Conservation (phyloP, 1,140 invertebrate genomes). For the Palaemon carinicauda region DNA sequence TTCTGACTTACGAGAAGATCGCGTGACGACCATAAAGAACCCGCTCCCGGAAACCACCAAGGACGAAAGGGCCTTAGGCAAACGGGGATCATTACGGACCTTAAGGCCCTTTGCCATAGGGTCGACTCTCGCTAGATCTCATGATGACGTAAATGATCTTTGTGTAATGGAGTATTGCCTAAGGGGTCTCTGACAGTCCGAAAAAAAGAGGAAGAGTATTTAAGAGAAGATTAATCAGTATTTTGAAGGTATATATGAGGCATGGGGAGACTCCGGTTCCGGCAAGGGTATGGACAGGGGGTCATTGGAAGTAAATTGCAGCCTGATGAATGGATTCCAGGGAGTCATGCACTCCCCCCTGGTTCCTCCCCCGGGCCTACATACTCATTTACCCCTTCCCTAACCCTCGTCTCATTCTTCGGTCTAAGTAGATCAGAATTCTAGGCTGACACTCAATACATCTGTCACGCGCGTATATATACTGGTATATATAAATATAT, state of each 20-base stretch:
- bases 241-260: constrained; percentile 12
- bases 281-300: background rate
- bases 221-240: constrained; percentile 5
- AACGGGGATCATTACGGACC: background rate
- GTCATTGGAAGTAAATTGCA: constrained; percentile 11
- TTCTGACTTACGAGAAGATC: constrained; percentile 18
- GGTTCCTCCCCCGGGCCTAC: too few relatives aligned
- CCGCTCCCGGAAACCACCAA: background rate
- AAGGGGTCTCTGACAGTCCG: too few relatives aligned
- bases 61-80: background rate
- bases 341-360: background rate
- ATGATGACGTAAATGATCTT: too few relatives aligned
- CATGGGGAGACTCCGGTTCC: too few relatives aligned
- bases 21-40: background rate
- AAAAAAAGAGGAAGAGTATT: background rate
- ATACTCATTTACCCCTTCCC: background rate
- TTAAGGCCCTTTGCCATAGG: background rate
- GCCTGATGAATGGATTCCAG: constrained; percentile 7
- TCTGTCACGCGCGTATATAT: too few relatives aligned
- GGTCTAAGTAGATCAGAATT: too few relatives aligned
- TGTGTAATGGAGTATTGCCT: too few relatives aligned
- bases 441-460: too few relatives aligned
- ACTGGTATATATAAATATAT: too few relatives aligned
- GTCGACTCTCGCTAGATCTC: background rate
- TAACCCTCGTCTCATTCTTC: too few relatives aligned